A percentile compares a stretch with the other conserved stretches of the same genome.
These are phyloP conservation scores for Drosophila repletoides DNA, from an alignment of 1,140 invertebrate genomes.

Conservation along the genomic window DNA sequence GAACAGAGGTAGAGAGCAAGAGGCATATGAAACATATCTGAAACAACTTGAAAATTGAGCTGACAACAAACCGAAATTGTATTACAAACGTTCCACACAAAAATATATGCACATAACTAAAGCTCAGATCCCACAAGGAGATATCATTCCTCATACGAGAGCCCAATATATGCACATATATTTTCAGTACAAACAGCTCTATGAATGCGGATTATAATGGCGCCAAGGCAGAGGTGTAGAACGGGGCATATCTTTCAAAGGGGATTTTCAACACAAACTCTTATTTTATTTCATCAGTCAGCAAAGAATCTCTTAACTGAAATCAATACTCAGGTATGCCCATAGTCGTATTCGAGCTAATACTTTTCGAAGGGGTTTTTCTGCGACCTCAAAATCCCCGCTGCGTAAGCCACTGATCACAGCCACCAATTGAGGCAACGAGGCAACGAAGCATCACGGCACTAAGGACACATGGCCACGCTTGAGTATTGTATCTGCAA, in stretches of 20 bases:
- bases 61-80: conserved; percentile 76
- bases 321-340: too few species aligned
- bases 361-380: too few species aligned
- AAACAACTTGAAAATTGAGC: conserved; percentile 78
- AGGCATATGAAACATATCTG: conserved; percentile 23
- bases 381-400: too few species aligned
- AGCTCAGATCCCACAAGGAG: conserved; percentile 45
- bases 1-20: too few species aligned
- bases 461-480: not conserved
- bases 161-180: conserved; percentile 51
- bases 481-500: conserved; percentile 33
- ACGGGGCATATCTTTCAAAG: too few species aligned
- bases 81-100: conserved; percentile 60
- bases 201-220: conserved; percentile 65
- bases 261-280: too few species aligned
- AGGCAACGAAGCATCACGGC: not conserved
- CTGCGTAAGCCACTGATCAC: too few species aligned
- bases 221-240: conserved; percentile 23
- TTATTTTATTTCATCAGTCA: too few species aligned
- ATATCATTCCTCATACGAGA: conserved; percentile 26
- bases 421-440: not conserved
- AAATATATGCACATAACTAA: conserved; percentile 78
- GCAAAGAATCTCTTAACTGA: too few species aligned
- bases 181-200: conserved; percentile 32
- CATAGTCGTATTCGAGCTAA: too few species aligned